A percentile compares a stretch with the other conserved stretches of the same genome.
phyloP scores from a whole-genome alignment of 2,888 invertebrate genomes.

The Apodemia zela region DNA sequence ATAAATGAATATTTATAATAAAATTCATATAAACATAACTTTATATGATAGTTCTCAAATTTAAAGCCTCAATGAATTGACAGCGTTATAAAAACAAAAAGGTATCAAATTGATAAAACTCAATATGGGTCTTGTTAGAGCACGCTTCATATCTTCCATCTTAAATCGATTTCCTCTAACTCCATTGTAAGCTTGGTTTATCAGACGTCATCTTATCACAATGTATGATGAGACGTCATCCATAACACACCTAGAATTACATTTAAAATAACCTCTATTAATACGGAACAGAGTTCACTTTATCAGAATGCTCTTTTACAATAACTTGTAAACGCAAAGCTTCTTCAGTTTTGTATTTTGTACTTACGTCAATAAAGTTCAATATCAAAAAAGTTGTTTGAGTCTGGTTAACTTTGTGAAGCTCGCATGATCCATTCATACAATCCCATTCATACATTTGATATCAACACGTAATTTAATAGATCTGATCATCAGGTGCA shows the following conservation, averaged over 20 bases:
- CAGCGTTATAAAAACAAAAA: not conserved
- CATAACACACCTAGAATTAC: slow-evolving; percentile 19
- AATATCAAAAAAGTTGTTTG: not conserved
- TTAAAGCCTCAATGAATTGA: not conserved
- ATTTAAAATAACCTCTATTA: not conserved
- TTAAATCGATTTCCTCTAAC: slow-evolving; percentile 53
- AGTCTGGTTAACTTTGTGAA: slow-evolving; percentile 1
- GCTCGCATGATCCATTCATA: slow-evolving; percentile 18
- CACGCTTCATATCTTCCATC: slow-evolving; percentile 41
- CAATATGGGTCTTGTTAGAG: slow-evolving; percentile 21
- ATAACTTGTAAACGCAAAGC: not conserved
- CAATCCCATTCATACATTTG: slow-evolving; percentile 20
- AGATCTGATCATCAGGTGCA: slow-evolving; percentile 12
- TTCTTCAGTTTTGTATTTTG: not conserved
- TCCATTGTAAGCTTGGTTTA: slow-evolving; percentile 53
- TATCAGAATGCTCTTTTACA: not conserved
- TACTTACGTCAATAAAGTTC: not conserved
- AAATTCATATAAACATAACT: not conserved
- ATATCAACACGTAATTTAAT: slow-evolving; percentile 15
- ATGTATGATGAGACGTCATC: slow-evolving; percentile 54
- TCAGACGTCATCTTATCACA: slow-evolving; percentile 56
- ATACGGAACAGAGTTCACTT: not conserved
- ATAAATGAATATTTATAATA: too few species aligned
- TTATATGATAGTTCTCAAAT: not conserved
- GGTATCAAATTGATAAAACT: slow-evolving; percentile 6